These are phyloP conservation scores for Pelochelys cantorii DNA, from an alignment of 2,797 vertebrate species.

Conservation along the genomic window DNA sequence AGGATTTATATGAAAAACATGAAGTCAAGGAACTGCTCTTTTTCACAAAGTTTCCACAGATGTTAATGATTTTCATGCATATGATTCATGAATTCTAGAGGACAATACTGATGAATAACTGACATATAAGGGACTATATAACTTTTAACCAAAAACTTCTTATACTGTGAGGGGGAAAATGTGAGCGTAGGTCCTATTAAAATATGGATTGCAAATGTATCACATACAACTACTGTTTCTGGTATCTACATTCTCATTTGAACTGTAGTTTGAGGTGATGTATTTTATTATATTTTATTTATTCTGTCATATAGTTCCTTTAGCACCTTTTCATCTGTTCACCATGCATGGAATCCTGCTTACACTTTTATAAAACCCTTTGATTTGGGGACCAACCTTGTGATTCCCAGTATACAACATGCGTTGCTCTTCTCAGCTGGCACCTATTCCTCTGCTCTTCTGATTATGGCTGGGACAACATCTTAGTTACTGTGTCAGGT, in stretches of 20 bases:
- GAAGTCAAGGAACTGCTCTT: not conserved
- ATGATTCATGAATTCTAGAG: not conserved
- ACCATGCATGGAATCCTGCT: not conserved
- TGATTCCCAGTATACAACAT: not conserved
- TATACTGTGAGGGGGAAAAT: not conserved
- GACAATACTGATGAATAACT: not conserved
- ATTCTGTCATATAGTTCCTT: not conserved
- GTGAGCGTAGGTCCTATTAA: not conserved
- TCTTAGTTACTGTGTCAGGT: not conserved
- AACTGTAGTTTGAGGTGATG: not conserved
- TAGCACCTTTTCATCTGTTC: not conserved
- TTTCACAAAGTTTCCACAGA: not conserved
- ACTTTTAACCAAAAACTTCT: not conserved
- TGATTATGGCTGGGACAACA: not conserved
- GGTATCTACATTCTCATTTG: not conserved
- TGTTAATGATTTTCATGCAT: not conserved
- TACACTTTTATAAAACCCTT: not conserved
- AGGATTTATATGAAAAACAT: not conserved
- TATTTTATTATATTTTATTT: not conserved
- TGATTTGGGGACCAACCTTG: not conserved
- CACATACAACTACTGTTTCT: not conserved
- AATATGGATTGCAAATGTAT: accelerated
- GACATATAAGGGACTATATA: not conserved
- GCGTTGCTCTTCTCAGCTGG: not conserved
- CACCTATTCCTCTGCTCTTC: not conserved